A percentile compares a stretch with the other conserved stretches of the same genome.
phyloP scores from a whole-genome alignment of 2,888 invertebrate species.

The Microplitis manilae region DNA sequence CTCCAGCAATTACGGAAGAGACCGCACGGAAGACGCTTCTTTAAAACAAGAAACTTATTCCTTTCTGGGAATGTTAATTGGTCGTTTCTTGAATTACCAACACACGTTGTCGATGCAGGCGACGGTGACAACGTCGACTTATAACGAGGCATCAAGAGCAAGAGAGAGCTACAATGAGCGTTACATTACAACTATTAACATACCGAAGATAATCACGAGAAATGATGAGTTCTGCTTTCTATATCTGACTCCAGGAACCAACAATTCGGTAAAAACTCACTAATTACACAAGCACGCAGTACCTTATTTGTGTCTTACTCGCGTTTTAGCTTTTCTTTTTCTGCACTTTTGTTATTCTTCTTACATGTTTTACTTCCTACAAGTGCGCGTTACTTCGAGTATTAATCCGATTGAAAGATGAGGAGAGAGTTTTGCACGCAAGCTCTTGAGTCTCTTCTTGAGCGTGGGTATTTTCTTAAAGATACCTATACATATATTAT shows the following conservation, averaged over 20 bases:
- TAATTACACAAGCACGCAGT: slow-evolving; percentile 38
- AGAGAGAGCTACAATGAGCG: slow-evolving; percentile 39
- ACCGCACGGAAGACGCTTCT: slow-evolving; percentile 45
- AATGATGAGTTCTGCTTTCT: slow-evolving; percentile 42
- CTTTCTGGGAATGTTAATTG: slow-evolving; percentile 65
- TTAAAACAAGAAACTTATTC: slow-evolving; percentile 53
- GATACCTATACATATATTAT: not conserved
- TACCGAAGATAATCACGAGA: slow-evolving; percentile 51
- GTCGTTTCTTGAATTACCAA: slow-evolving; percentile 65
- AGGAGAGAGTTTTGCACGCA: slow-evolving; percentile 23
- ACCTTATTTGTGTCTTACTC: slow-evolving; percentile 13
- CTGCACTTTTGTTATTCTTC: not conserved
- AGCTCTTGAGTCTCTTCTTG: slow-evolving; percentile 16
- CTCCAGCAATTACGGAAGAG: slow-evolving; percentile 28
- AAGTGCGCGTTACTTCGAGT: slow-evolving; percentile 12
- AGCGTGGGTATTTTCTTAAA: slow-evolving; percentile 40
- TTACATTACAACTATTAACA: slow-evolving; percentile 65
- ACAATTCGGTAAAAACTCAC: slow-evolving; percentile 37
- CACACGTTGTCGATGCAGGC: slow-evolving; percentile 34
- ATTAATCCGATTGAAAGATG: slow-evolving; percentile 32
- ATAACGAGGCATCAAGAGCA: slow-evolving; percentile 13
- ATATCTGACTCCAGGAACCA: slow-evolving; percentile 49
- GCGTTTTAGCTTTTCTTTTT: not conserved
- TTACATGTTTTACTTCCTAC: not conserved
- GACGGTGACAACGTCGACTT: not conserved